Base-by-base conservation (phyloP, 2,113 vertebrate species). In the Mus pahari region DNA sequence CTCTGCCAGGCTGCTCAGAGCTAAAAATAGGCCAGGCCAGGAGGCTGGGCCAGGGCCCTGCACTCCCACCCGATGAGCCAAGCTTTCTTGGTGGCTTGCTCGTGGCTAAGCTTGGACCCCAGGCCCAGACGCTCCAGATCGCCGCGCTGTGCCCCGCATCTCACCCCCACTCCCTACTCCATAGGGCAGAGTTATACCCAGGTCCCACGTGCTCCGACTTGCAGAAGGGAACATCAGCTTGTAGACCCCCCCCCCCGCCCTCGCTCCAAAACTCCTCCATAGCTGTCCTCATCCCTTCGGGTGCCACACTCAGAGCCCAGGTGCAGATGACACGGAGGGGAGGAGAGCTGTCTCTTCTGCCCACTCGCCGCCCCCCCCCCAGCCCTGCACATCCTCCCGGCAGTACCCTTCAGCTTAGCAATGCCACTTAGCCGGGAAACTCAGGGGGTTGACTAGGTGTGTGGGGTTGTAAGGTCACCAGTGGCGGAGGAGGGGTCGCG, bases 21-120 rank as follows among this genome's bases (percentile, higher is more conserved):
- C 97, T 98, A 98, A 98, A 97, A 97, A 98, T 98, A 98, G 97
- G 86, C 95, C 95, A 97, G 96, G 97, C 94, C 89, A 66, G 86
- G 94, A 96, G 92, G 96, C 95, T 97, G 96, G 96, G 97, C 94
- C 89, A 91, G 50, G 92, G 97, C 97, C 86, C 86, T 82, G 91
- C 97, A 92, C 97, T 96, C 96, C 96, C 96, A 97, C 92, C 96
- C 91, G 10, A 13, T 1, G 28, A 86, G 68, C 89, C 62, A 24
- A 77, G 77, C 90, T 33, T 42, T 62, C 82, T 31, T 45, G 36
- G 62, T 7, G 78, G 74, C 45, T 45, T 28, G 79, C 55, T 24
- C 5, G 11, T 0, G 24, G 33, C 89, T 83, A 26, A 73, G 42
- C 84, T 79, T n/a, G 89, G 73, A 92, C 93, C 81, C 81, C 26